Conservation (phyloP, 2,888 invertebrate species). For the Brachypalpus laphriformis region DNA sequence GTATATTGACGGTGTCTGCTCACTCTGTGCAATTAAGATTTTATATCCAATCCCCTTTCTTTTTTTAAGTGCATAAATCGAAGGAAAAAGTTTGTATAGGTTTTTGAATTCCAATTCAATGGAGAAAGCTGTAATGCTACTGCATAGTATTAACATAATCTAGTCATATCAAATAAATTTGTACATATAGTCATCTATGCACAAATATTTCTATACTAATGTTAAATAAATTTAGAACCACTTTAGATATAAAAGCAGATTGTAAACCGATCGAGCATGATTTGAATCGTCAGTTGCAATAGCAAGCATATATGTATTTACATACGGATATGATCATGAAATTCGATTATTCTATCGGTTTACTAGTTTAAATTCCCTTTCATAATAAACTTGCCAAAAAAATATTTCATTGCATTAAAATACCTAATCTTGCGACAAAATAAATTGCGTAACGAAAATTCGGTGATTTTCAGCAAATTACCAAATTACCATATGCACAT, state of each 20-base stretch:
- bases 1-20: neutral
- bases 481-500: neutral
- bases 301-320: neutral
- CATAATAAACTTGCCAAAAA: no score
- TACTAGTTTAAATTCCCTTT: no score
- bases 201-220: neutral
- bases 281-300: neutral
- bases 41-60: neutral
- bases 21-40: neutral
- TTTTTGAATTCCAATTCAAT: neutral
- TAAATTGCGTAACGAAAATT: no score
- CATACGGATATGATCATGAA: no score
- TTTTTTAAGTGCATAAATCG: neutral
- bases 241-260: neutral
- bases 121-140: conserved; percentile 32
- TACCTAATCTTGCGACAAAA: neutral
- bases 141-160: conserved; percentile 18
- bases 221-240: neutral
- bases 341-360: no score
- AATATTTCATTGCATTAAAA: neutral
- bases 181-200: neutral
- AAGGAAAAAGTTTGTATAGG: neutral
- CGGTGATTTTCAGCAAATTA: neutral
- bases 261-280: neutral
- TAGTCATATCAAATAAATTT: neutral